phyloP scores from a whole-genome alignment of 2,113 vertebrate genomes.

The Pogona vitticeps region DNA sequence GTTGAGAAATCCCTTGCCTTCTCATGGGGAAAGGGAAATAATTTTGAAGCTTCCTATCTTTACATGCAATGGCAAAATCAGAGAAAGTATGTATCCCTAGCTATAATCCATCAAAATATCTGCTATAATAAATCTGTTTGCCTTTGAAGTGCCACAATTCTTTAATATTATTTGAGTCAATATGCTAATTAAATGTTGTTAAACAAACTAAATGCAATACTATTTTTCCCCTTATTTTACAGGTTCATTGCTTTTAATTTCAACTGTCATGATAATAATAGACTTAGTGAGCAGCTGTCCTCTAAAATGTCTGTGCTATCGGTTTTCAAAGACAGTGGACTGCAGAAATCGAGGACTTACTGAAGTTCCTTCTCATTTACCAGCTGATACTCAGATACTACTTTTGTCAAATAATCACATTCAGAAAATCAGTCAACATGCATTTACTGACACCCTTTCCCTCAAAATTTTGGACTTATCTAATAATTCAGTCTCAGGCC shows the following conservation, averaged over 20 bases:
- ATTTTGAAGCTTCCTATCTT: no score
- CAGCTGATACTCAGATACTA: slow-evolving; percentile 85
- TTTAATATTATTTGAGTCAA: not conserved
- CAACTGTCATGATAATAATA: slow-evolving; percentile 65
- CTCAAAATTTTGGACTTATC: slow-evolving; percentile 88
- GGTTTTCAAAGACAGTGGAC: slow-evolving; percentile 84
- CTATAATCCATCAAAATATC: not conserved
- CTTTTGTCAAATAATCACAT: slow-evolving; percentile 92
- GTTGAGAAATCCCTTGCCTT: no score
- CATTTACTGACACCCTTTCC: slow-evolving; percentile 82
- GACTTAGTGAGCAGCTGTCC: slow-evolving; percentile 78
- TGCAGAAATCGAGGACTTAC: slow-evolving; percentile 87
- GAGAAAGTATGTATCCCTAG: no score
- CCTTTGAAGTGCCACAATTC: not conserved
- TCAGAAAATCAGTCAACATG: slow-evolving; percentile 81
- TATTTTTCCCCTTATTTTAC: slow-evolving; percentile 58
- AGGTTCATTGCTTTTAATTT: slow-evolving; percentile 77
- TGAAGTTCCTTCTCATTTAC: slow-evolving; percentile 83
- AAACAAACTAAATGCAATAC: not conserved
- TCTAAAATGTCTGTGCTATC: slow-evolving; percentile 85
- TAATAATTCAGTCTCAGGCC: slow-evolving; percentile 89
- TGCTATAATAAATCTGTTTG: not conserved
- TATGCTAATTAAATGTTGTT: not conserved
- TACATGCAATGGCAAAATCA: no score
- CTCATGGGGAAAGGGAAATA: no score